A percentile compares a stretch with the other conserved stretches of the same genome.
Evolutionary conservation across 2,797 vertebrate genomes (phyloP).

Genomic region (Rhadinocentrus ornatus): DNA sequence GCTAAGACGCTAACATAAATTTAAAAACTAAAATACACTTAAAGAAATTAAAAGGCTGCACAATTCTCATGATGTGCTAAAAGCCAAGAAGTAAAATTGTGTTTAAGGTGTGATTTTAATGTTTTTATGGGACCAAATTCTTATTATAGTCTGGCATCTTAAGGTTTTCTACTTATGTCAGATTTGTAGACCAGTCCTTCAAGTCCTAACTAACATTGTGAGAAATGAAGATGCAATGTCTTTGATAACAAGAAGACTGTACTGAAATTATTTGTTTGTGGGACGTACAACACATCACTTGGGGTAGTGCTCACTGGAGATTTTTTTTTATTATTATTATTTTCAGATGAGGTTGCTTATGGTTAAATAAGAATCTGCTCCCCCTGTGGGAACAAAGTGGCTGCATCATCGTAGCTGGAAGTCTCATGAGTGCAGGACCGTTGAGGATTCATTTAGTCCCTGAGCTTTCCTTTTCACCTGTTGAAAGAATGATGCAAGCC

Average conservation of each 20-base stretch:
- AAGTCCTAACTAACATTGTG: background rate
- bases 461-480: constrained; percentile 50
- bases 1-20: too few relatives aligned
- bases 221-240: background rate
- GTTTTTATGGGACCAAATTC: too few relatives aligned
- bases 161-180: background rate
- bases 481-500: constrained; percentile 79
- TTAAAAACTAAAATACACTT: too few relatives aligned
- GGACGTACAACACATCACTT: background rate
- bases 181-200: background rate
- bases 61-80: too few relatives aligned
- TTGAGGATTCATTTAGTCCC: constrained; percentile 55
- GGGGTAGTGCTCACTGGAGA: background rate
- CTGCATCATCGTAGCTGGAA: constrained; percentile 3
- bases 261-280: background rate
- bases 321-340: background rate
- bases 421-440: constrained; percentile 50
- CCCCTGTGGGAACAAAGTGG: background rate
- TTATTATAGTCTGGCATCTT: background rate
- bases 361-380: background rate
- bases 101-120: too few relatives aligned
- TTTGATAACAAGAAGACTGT: background rate
- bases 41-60: too few relatives aligned
- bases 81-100: too few relatives aligned
- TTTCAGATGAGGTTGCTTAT: constrained; percentile 3